Conservation (phyloP, 1,140 invertebrate species). For the Magallana gigas region DNA sequence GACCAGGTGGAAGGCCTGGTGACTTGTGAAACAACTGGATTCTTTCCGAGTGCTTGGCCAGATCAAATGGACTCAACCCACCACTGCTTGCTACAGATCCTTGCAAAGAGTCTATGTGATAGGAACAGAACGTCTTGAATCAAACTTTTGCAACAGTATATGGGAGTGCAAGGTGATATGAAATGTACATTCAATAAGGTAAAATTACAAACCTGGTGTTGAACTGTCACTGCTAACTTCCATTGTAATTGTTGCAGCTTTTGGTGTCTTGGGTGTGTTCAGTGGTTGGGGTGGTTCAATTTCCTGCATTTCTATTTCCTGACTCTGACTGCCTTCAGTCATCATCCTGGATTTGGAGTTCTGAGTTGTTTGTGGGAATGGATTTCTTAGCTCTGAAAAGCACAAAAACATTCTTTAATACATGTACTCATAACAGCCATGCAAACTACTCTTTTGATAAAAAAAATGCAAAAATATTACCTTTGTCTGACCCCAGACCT, state of each 20-base stretch:
- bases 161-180: too few species aligned
- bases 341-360: neutral
- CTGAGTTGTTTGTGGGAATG: neutral
- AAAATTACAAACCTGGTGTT: neutral
- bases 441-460: too few species aligned
- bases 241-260: neutral
- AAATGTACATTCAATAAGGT: too few species aligned
- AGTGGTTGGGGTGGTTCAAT: neutral
- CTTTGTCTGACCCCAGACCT: neutral
- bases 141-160: too few species aligned
- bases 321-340: neutral
- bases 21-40: conserved; percentile 17
- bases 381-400: conserved; percentile 12
- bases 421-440: too few species aligned
- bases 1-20: conserved; percentile 22
- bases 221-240: conserved; percentile 8
- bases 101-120: conserved; percentile 1
- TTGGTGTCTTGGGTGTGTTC: neutral
- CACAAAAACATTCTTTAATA: too few species aligned
- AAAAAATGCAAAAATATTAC: neutral
- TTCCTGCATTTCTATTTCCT: conserved; percentile 13
- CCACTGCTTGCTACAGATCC: neutral
- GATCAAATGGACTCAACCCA: conserved; percentile 8
- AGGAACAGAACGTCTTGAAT: too few species aligned
- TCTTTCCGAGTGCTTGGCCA: conserved; percentile 1